Conservation (phyloP, 2,113 vertebrate genomes). For the Microtus ochrogaster region DNA sequence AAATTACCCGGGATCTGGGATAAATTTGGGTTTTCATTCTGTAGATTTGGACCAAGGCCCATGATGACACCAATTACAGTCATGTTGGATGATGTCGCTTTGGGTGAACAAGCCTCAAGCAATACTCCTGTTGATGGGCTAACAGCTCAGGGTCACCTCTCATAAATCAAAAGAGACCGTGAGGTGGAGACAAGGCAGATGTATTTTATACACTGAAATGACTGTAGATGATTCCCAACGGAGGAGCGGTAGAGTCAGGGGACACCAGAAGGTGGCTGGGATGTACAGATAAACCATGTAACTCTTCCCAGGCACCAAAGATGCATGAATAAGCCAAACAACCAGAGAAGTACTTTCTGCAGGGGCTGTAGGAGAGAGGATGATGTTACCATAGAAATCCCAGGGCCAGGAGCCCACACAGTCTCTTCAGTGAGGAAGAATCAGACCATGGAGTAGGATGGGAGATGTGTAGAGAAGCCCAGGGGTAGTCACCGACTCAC, state of each 20-base stretch:
- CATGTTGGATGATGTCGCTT: neutral
- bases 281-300: neutral
- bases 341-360: neutral
- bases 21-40: slow-evolving; percentile 16
- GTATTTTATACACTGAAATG: neutral
- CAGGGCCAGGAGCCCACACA: neutral
- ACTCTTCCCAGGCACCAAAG: neutral
- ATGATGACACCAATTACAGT: neutral
- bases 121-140: neutral
- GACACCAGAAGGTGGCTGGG: neutral
- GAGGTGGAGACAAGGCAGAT: neutral
- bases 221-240: neutral
- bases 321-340: neutral
- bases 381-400: neutral
- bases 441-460: neutral
- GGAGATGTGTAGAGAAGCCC: neutral
- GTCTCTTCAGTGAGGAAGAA: neutral
- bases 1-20: neutral
- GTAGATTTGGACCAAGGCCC: neutral
- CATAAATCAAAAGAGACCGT: neutral
- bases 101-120: neutral
- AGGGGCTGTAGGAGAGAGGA: neutral
- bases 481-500: neutral
- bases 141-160: neutral
- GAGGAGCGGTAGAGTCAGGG: neutral